Evolutionary conservation across 2,113 vertebrate species (phyloP).

Genomic region (Ailurus styani): DNA sequence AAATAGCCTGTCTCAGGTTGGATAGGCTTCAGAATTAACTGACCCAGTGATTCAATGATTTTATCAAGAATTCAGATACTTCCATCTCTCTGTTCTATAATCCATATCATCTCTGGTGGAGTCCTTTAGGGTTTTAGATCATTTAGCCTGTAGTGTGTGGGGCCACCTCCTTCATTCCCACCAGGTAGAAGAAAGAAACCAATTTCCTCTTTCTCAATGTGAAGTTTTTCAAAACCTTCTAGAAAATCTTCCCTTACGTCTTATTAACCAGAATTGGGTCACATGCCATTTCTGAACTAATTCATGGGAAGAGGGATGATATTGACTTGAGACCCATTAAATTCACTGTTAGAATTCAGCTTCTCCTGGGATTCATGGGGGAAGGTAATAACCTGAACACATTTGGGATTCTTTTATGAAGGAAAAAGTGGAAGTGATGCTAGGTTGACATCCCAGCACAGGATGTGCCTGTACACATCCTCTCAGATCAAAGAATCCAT

Average conservation of each 20-base stretch:
- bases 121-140: background rate
- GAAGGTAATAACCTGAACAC: background rate
- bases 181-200: background rate
- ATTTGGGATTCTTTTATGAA: background rate
- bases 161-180: background rate
- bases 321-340: background rate
- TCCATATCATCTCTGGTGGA: background rate
- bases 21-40: background rate
- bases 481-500: background rate
- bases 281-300: background rate
- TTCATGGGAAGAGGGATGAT: background rate
- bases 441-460: background rate
- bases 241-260: background rate
- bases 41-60: background rate
- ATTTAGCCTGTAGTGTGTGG: background rate
- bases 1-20: background rate
- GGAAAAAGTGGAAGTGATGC: background rate
- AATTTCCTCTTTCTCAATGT: background rate
- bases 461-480: rapidly evolving
- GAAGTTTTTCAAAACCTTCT: background rate
- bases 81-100: background rate
- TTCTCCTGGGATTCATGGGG: background rate
- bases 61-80: background rate
- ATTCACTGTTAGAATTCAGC: background rate
- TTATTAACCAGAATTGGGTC: background rate